phyloP scores from a whole-genome alignment of 2,888 invertebrate species.

The Lepidochrysops patricia region DNA sequence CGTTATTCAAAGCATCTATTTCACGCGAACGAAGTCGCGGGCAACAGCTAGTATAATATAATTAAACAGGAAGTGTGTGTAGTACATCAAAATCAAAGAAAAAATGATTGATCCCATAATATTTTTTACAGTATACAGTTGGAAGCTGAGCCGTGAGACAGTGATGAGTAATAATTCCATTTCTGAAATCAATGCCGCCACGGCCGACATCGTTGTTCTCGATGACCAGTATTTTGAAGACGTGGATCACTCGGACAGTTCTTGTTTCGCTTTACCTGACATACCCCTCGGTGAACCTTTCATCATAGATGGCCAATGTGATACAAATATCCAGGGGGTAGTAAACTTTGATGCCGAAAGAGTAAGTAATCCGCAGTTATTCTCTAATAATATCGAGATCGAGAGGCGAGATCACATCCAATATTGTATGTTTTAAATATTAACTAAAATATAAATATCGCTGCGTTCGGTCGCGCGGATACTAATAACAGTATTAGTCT shows the following conservation, averaged over 20 bases:
- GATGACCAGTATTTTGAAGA: slow-evolving; percentile 39
- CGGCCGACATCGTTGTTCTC: slow-evolving; percentile 34
- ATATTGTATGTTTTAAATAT: too few relatives aligned
- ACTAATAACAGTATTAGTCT: too few relatives aligned
- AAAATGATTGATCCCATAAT: too few relatives aligned
- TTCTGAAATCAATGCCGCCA: slow-evolving; percentile 32
- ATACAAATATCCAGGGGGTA: slow-evolving; percentile 35
- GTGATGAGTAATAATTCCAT: slow-evolving; percentile 30
- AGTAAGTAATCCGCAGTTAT: too few relatives aligned
- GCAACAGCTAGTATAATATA: too few relatives aligned
- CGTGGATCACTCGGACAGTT: slow-evolving; percentile 35
- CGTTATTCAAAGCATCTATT: too few relatives aligned
- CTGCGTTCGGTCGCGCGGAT: too few relatives aligned
- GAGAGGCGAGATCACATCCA: too few relatives aligned
- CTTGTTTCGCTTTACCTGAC: slow-evolving; percentile 50
- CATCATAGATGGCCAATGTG: slow-evolving; percentile 45
- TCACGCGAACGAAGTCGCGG: too few relatives aligned
- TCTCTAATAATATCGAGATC: too few relatives aligned
- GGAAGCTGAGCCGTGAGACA: slow-evolving; percentile 48
- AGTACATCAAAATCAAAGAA: not conserved
- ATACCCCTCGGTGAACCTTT: slow-evolving; percentile 35
- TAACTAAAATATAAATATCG: too few relatives aligned
- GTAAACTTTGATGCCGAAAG: slow-evolving; percentile 34
- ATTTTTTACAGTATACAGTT: slow-evolving; percentile 43
- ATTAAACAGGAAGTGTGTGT: too few relatives aligned